These are phyloP conservation scores for Mustela erminea DNA, from an alignment of 2,797 vertebrate species.

Conservation along the genomic window DNA sequence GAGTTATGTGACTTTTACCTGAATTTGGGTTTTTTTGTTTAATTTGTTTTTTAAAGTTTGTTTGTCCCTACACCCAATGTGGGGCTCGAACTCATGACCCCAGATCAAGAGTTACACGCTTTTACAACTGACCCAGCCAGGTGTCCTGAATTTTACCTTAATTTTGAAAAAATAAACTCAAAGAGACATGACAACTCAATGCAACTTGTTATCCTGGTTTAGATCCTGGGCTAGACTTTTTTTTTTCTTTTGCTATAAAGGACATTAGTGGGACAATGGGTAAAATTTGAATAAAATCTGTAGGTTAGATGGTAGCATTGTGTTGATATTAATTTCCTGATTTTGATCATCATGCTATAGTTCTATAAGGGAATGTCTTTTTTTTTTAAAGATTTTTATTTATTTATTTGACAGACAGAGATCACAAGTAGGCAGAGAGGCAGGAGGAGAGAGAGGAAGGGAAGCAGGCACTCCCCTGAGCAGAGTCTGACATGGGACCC, in stretches of 20 bases:
- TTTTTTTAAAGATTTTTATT: neutral
- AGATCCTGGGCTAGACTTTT: neutral
- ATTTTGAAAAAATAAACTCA: neutral
- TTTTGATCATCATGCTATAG: neutral
- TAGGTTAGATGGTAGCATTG: neutral
- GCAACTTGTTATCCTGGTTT: neutral
- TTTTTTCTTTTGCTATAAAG: neutral
- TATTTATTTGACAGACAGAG: no score
- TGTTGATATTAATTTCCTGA: neutral
- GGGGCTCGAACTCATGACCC: neutral
- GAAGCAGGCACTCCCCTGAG: no score
- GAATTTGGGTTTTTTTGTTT: neutral
- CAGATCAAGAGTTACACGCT: neutral
- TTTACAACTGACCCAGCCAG: neutral
- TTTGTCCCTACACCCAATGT: neutral
- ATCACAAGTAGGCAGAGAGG: no score
- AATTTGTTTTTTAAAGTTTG: no score
- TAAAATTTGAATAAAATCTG: slow-evolving; percentile 9
- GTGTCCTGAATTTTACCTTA: neutral
- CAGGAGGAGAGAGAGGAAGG: no score
- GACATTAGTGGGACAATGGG: neutral
- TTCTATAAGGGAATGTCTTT: neutral
- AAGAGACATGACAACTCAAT: neutral
- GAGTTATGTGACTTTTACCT: neutral
- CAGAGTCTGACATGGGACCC: no score